A percentile compares a stretch with the other conserved stretches of the same genome.
Conservation (phyloP, 2,113 vertebrate species). For the Cebus imitator region DNA sequence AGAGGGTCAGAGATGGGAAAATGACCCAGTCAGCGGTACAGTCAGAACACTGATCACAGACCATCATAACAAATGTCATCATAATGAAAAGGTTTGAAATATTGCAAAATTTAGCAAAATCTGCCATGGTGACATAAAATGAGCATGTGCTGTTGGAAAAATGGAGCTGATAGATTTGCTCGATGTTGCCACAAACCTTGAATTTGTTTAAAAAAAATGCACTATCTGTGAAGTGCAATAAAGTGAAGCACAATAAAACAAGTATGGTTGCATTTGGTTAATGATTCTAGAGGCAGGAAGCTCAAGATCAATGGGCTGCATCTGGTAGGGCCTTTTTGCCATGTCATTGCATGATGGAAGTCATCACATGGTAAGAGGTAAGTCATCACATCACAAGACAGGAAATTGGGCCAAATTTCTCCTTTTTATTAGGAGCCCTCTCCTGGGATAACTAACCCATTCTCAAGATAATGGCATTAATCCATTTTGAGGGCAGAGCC, state of each 20-base stretch:
- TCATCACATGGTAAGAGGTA: neutral
- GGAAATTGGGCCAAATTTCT: neutral
- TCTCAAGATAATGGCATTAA: neutral
- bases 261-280: neutral
- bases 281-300: neutral
- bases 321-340: neutral
- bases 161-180: neutral
- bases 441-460: neutral
- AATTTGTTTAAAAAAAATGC: neutral
- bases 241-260: neutral
- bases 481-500: neutral
- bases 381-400: neutral
- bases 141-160: neutral
- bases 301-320: neutral
- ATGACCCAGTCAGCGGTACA: neutral
- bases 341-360: neutral
- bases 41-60: neutral
- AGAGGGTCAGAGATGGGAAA: neutral
- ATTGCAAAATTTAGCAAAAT: neutral
- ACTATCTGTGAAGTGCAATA: neutral
- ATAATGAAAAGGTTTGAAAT: neutral
- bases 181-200: neutral
- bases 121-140: neutral
- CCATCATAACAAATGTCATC: neutral
- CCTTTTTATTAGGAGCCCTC: neutral